A percentile compares a stretch with the other conserved stretches of the same genome.
phyloP scores from a whole-genome alignment of 2,888 invertebrate species.

The Tetramorium bicarinatum region DNA sequence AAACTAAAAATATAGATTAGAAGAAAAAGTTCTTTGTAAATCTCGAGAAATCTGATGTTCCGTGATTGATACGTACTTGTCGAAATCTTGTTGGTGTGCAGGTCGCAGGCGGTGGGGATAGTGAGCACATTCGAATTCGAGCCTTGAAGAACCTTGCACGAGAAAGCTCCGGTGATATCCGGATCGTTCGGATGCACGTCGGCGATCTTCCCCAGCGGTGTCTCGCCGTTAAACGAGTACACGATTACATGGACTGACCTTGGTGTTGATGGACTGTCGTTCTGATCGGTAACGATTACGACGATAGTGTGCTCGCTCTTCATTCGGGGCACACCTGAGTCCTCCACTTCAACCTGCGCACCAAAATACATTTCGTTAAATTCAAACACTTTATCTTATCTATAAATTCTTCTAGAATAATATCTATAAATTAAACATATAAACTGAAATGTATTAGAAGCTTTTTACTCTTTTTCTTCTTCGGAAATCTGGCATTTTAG shows the following conservation, averaged over 20 bases:
- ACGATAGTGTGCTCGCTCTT: slow-evolving; percentile 92
- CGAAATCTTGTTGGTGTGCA: slow-evolving; percentile 91
- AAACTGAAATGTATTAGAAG: background rate
- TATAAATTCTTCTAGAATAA: too few relatives aligned
- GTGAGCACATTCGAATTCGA: slow-evolving; percentile 89
- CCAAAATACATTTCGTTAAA: background rate
- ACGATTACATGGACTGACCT: slow-evolving; percentile 94
- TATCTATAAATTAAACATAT: background rate
- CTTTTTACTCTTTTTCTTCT: background rate
- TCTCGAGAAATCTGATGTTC: slow-evolving; percentile 59
- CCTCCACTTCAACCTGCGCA: slow-evolving; percentile 92
- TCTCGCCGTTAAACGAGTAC: slow-evolving; percentile 92
- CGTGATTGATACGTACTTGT: slow-evolving; percentile 85
- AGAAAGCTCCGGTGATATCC: slow-evolving; percentile 96
- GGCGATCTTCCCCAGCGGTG: slow-evolving; percentile 94
- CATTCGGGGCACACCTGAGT: slow-evolving; percentile 94
- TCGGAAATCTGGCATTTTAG: background rate
- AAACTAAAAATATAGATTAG: background rate
- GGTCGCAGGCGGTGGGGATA: slow-evolving; percentile 93
- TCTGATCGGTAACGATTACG: slow-evolving; percentile 94
- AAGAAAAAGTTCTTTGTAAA: background rate
- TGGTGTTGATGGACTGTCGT: slow-evolving; percentile 95
- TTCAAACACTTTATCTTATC: background rate
- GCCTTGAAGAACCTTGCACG: slow-evolving; percentile 92
- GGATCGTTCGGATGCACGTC: slow-evolving; percentile 97